Conservation (phyloP, 2,888 invertebrate genomes). For the Chymomyza fuscimana region DNA sequence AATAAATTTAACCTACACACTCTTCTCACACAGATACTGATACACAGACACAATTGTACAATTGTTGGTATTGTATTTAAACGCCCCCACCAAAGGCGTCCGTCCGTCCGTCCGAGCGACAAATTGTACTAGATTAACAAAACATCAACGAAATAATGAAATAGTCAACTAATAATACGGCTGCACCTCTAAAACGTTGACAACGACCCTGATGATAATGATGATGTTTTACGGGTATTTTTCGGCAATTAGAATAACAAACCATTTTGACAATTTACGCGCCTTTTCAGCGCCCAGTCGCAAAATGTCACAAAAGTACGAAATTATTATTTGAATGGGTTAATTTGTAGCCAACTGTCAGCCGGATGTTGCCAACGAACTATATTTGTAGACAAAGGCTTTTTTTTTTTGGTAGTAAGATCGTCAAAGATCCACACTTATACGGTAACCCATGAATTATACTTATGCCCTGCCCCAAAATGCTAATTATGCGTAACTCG, state of each 20-base stretch:
- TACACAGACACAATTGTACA: constrained; percentile 23
- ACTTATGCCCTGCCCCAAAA: constrained; percentile 17
- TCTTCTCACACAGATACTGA: constrained; percentile 13
- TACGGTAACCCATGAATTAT: neutral
- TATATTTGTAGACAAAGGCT: neutral
- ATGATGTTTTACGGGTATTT: constrained; percentile 5
- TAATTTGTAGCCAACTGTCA: neutral
- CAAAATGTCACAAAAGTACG: neutral
- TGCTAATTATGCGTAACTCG: constrained; percentile 59
- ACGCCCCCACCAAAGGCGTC: constrained; percentile 9
- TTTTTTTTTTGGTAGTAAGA: neutral
- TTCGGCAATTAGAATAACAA: constrained; percentile 27
- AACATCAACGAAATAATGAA: neutral
- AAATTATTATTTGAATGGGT: neutral
- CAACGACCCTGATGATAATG: constrained; percentile 12
- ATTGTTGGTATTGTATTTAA: constrained; percentile 49
- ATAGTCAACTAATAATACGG: constrained; percentile 20
- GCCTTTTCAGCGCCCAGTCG: neutral
- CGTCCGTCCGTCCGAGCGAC: neutral
- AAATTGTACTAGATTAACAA: neutral
- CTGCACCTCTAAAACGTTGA: neutral
- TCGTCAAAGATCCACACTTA: neutral
- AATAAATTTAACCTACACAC: constrained; percentile 65
- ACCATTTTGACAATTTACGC: constrained; percentile 3
- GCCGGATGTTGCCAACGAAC: neutral